Evolutionary conservation across 2,113 vertebrate species (phyloP).

Genomic region (Polyodon spathula): DNA sequence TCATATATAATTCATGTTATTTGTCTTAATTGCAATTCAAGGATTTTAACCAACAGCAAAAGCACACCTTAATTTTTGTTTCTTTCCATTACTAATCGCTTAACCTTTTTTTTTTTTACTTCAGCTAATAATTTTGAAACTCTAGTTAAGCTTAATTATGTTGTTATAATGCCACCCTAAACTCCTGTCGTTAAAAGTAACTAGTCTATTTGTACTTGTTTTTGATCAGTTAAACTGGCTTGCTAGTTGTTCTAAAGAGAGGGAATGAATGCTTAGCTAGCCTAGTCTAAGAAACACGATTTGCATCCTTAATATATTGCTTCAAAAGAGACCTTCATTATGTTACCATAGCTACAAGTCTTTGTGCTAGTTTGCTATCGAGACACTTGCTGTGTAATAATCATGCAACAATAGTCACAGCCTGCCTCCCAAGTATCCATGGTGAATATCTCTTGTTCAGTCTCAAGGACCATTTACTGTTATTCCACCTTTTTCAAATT

Average conservation of each 20-base stretch:
- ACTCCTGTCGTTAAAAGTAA: constrained; percentile 23
- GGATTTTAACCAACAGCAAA: too few relatives aligned
- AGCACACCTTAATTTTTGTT: too few relatives aligned
- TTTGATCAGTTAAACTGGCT: constrained; percentile 17
- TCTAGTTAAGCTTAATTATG: too few relatives aligned
- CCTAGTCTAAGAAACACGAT: constrained; percentile 21
- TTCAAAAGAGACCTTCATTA: constrained; percentile 12
- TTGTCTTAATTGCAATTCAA: too few relatives aligned
- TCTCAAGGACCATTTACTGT: constrained; percentile 18
- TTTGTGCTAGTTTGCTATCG: constrained; percentile 17
- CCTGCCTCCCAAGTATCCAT: constrained; percentile 13
- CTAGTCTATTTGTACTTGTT: constrained; percentile 13
- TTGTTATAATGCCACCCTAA: too few relatives aligned
- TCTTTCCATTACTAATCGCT: too few relatives aligned
- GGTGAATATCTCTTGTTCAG: constrained; percentile 8
- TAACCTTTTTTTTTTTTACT: too few relatives aligned
- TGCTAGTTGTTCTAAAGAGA: constrained; percentile 21
- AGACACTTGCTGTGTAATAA: constrained; percentile 27
- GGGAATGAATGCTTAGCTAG: constrained; percentile 26
- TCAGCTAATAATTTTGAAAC: not conserved
- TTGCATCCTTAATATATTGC: constrained; percentile 23
- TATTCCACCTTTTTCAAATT: constrained; percentile 3
- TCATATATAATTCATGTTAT: too few relatives aligned
- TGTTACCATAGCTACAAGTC: constrained; percentile 35
- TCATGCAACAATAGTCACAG: constrained; percentile 16